These are phyloP conservation scores for Garra rufa DNA, from an alignment of 2,113 vertebrate species.

Conservation along the genomic window DNA sequence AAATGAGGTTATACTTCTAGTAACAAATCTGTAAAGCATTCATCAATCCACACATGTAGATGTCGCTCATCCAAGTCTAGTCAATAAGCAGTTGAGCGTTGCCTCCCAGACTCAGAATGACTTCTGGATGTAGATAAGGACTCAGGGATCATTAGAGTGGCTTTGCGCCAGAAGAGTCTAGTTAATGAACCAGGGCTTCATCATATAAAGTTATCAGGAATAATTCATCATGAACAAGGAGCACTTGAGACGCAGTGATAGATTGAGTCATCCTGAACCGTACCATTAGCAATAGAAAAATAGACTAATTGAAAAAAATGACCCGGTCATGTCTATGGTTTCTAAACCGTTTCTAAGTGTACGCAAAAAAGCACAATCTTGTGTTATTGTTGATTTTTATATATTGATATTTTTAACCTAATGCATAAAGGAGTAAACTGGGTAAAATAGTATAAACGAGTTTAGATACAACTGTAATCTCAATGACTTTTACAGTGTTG, in stretches of 20 bases:
- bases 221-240: background rate
- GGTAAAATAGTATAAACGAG: too few species aligned
- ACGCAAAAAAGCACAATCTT: background rate
- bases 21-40: constrained; percentile 1
- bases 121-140: constrained; percentile 7
- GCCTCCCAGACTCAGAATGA: background rate
- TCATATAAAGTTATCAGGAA: background rate
- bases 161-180: background rate
- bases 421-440: background rate
- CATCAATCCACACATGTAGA: background rate
- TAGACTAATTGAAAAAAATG: background rate
- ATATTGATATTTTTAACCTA: background rate
- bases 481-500: too few species aligned
- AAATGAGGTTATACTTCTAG: background rate
- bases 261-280: background rate
- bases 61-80: background rate
- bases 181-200: constrained; percentile 11
- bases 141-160: constrained; percentile 2
- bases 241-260: background rate
- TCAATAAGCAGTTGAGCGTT: background rate
- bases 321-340: background rate
- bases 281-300: background rate
- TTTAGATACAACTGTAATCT: too few species aligned
- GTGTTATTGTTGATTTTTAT: background rate
- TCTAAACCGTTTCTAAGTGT: background rate